These are phyloP conservation scores for Metallyticus violacea DNA, from an alignment of 2,888 invertebrate genomes.

Conservation along the genomic window DNA sequence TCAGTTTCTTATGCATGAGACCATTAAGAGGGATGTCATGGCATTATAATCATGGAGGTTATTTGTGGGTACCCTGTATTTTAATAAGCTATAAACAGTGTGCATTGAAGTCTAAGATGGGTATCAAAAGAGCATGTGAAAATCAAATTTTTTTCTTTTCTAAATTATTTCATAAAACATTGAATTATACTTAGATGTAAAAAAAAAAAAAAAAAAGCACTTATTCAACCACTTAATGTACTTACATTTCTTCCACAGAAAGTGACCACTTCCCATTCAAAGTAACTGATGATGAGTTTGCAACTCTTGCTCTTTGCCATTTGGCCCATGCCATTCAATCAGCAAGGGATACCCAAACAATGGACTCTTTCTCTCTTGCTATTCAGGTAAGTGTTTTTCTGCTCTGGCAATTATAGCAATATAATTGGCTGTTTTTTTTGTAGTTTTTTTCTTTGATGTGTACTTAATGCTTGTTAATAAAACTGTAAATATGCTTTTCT, in stretches of 20 bases:
- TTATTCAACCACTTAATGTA: conserved; percentile 11
- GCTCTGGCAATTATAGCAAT: background rate
- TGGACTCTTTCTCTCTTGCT: conserved; percentile 76
- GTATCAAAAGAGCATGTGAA: too few relatives aligned
- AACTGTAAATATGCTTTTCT: background rate
- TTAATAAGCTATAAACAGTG: too few relatives aligned
- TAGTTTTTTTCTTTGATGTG: background rate
- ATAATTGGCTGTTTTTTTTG: background rate
- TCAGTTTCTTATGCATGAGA: too few relatives aligned
- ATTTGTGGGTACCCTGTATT: too few relatives aligned
- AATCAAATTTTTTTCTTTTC: too few relatives aligned
- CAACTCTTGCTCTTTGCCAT: conserved; percentile 65
- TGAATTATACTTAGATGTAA: too few relatives aligned
- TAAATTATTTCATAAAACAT: too few relatives aligned
- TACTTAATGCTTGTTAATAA: background rate
- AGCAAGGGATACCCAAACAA: conserved; percentile 72
- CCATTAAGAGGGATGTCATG: too few relatives aligned
- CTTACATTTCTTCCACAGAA: conserved; percentile 63
- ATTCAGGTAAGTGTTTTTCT: conserved; percentile 50
- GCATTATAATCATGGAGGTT: too few relatives aligned
- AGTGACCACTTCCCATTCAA: conserved; percentile 19
- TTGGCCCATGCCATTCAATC: conserved; percentile 72
- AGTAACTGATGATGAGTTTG: conserved; percentile 49
- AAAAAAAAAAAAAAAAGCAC: background rate
- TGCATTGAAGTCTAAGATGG: too few relatives aligned